phyloP scores from a whole-genome alignment of 2,113 vertebrate genomes.

The Lepidothrix coronata region DNA sequence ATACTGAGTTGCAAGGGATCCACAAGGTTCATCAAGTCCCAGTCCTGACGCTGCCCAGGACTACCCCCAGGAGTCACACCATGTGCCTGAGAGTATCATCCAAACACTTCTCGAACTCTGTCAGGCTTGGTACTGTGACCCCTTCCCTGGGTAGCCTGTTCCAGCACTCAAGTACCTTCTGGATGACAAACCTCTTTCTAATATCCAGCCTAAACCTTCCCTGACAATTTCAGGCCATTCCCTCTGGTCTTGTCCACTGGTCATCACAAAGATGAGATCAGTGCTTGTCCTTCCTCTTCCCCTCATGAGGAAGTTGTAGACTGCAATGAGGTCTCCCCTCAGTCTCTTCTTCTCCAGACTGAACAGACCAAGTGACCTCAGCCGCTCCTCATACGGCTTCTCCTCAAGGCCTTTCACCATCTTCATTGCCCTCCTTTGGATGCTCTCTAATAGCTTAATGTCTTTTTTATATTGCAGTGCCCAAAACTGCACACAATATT shows the following conservation, averaged over 20 bases:
- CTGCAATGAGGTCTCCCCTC: neutral
- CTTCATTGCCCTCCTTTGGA: neutral
- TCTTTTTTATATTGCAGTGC: neutral
- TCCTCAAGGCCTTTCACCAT: neutral
- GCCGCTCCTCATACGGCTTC: neutral
- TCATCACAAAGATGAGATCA: neutral
- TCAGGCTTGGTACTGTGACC: neutral
- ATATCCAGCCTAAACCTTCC: neutral
- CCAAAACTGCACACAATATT: neutral
- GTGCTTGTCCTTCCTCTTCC: neutral
- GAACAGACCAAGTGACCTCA: neutral
- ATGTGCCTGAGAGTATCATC: neutral
- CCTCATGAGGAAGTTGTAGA: neutral
- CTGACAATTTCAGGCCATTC: neutral
- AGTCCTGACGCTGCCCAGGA: neutral
- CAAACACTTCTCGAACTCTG: neutral
- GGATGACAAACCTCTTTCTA: neutral
- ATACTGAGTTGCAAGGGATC: neutral
- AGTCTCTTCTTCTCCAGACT: neutral
- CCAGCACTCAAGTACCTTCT: neutral
- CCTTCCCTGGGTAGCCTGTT: neutral
- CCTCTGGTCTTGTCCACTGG: neutral
- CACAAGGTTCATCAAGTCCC: neutral
- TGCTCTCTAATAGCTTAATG: no score
- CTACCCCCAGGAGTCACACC: neutral